Evolutionary conservation across 1,140 invertebrate genomes (phyloP).

Genomic region (Mycetomoellerius zeteki): DNA sequence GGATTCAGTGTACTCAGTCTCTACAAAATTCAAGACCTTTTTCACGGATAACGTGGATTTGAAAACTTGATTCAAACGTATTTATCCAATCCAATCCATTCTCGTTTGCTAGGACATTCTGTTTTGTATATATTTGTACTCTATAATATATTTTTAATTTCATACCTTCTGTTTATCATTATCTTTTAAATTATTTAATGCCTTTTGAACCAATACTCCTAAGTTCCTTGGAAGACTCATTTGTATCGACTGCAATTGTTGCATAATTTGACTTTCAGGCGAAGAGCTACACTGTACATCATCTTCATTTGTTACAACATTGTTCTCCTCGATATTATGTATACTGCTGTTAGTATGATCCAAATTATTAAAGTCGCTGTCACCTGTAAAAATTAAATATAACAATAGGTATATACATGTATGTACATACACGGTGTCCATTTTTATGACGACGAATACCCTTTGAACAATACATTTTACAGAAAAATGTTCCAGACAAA

Average conservation of each 20-base stretch:
- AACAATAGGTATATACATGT: neutral
- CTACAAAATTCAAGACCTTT: too few relatives aligned
- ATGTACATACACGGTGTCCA: too few relatives aligned
- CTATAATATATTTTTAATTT: neutral
- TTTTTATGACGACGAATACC: too few relatives aligned
- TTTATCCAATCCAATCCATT: too few relatives aligned
- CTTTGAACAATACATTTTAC: too few relatives aligned
- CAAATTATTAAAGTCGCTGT: conserved; percentile 69
- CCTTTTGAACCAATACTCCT: conserved; percentile 82
- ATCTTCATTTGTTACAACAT: conserved; percentile 34
- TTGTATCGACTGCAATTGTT: conserved; percentile 65
- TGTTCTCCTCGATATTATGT: conserved; percentile 52
- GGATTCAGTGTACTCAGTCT: too few relatives aligned
- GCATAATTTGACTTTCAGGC: conserved; percentile 54
- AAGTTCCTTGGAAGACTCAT: conserved; percentile 82
- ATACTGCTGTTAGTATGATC: conserved; percentile 25
- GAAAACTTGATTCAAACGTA: too few relatives aligned
- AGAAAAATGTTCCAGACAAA: too few relatives aligned
- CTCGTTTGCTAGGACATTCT: too few relatives aligned
- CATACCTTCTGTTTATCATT: conserved; percentile 66
- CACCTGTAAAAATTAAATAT: conserved; percentile 67
- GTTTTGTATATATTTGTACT: neutral
- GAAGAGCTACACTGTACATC: conserved; percentile 17
- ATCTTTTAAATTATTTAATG: conserved; percentile 80
- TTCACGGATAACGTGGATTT: too few relatives aligned